Percentiles rank a stretch among this genome's conserved stretches.
Conservation (phyloP, 1,140 invertebrate genomes). For the Heliconius hermathena region DNA sequence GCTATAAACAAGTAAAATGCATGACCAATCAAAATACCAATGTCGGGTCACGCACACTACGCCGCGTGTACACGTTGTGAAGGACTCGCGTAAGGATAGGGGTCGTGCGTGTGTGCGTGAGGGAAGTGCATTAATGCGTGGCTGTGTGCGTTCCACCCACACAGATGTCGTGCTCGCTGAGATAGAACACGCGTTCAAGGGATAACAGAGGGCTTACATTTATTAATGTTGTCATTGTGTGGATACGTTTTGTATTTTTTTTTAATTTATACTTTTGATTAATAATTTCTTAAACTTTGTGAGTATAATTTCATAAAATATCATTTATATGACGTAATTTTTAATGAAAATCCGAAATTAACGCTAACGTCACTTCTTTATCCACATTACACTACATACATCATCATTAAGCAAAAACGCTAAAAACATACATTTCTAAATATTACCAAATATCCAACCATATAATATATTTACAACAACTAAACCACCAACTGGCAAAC, state of each 20-base stretch:
- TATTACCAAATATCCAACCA: neutral
- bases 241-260: slow-evolving; percentile 49
- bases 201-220: slow-evolving; percentile 78
- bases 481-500: neutral
- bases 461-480: neutral
- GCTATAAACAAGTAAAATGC: slow-evolving; percentile 80
- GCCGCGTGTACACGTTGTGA: slow-evolving; percentile 31
- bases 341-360: neutral
- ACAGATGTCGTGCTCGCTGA: slow-evolving; percentile 57
- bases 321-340: neutral
- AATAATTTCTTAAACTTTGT: neutral
- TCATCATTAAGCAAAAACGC: neutral
- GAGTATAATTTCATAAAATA: neutral
- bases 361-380: too few relatives aligned
- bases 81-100: slow-evolving; percentile 39
- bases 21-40: slow-evolving; percentile 82
- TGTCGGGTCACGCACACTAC: slow-evolving; percentile 69
- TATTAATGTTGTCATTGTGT: slow-evolving; percentile 53
- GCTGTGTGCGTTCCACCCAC: slow-evolving; percentile 59
- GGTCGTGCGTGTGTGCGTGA: slow-evolving; percentile 35
- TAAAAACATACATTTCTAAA: neutral
- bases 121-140: slow-evolving; percentile 54
- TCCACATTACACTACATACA: too few relatives aligned
- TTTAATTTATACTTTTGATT: neutral
- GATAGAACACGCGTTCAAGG: slow-evolving; percentile 77